Evolutionary conservation across 2,888 invertebrate genomes (phyloP), one percentile per base, ranked within the genome.

Genomic region (Ceramica pisi): DNA sequence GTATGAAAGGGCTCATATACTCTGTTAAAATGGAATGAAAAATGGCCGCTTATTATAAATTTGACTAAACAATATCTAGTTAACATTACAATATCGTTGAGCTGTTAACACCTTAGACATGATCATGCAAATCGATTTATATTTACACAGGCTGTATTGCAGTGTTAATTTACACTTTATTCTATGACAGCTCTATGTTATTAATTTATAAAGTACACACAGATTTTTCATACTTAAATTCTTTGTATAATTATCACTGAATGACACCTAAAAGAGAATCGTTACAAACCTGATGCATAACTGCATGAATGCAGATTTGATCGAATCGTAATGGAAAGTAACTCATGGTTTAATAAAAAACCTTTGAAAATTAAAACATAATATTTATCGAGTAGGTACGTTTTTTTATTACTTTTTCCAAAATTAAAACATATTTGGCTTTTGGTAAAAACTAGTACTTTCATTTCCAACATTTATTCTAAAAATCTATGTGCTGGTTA

Each of bases 41-140:
- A 89, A 87, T 90, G 91, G 90, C 92, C 91, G 82, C 89, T 92
- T 92, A 92, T 78, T 80, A 82, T 88, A 90, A 89, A 90, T 89
- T 90, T 89, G 83, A 90, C 90, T 92, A 93, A 91, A 92, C 75
- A 87, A 89, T 91, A 88, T 81, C 87, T 87, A 90, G 83, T 90
- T 91, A 92, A 92, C 88, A 86, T 91, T 93, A 93, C 83, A 84
- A 92, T 92, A 93, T 94, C 94, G 94, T 95, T 95, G 95, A 95
- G 94, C 93, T 92, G 92, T 90, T 91, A 94, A 93, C 92, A 91
- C 89, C 92, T 92, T 95, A 95, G 84, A 88, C 90, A 84, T 92
- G 67, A 92, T 90, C 91, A 94, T 93, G 94, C 94, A 94, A 93
- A 91, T 89, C 85, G 85, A 76, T 88, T 88, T 87, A 85, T 95